Conservation (phyloP, 2,888 invertebrate species). For the Dasysyrphus tricinctus region DNA sequence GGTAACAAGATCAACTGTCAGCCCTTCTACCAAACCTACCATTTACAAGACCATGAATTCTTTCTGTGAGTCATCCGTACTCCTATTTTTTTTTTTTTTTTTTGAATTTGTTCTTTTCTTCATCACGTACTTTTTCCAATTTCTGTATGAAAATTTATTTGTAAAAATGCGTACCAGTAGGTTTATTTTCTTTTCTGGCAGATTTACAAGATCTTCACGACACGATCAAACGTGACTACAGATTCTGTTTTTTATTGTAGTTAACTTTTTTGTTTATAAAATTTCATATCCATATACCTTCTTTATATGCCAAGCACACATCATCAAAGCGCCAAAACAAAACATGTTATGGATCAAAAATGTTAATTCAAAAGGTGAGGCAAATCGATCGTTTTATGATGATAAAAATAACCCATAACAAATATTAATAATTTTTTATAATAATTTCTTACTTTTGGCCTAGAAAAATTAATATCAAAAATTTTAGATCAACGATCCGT, state of each 20-base stretch:
- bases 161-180: background rate
- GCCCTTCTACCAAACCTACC: too few species aligned
- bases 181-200: background rate
- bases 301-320: conserved; percentile 45
- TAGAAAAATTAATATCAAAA: conserved; percentile 12
- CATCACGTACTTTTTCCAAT: conserved; percentile 4
- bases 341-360: conserved; percentile 62
- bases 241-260: background rate
- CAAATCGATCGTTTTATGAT: conserved; percentile 18
- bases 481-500: conserved; percentile 1
- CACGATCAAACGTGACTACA: conserved; percentile 10
- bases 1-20: too few species aligned
- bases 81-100: background rate
- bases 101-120: background rate
- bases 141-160: background rate
- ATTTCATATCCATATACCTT: conserved; percentile 1
- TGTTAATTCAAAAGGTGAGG: conserved; percentile 30
- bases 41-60: too few species aligned
- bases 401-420: conserved; percentile 10
- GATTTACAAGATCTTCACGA: conserved; percentile 19
- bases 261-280: background rate
- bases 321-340: conserved; percentile 33
- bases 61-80: too few species aligned
- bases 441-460: conserved; percentile 2
- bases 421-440: background rate